phyloP scores from a whole-genome alignment of 2,888 invertebrate genomes.

The Harpagoxenus sublaevis region DNA sequence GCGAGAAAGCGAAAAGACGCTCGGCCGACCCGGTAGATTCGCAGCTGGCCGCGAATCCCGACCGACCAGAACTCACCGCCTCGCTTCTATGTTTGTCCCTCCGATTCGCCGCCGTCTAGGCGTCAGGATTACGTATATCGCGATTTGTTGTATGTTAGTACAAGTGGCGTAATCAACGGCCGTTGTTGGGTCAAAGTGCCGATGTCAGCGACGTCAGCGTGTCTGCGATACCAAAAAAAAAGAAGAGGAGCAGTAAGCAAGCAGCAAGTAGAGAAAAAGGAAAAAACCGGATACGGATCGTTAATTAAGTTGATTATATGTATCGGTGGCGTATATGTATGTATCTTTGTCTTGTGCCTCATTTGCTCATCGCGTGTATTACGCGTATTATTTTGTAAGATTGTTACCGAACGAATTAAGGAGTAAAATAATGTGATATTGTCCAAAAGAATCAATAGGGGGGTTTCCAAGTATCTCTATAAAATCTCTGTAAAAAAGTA shows the following conservation, averaged over 20 bases:
- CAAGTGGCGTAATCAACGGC: constrained; percentile 24
- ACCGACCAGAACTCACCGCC: not conserved
- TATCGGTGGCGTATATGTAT: not conserved
- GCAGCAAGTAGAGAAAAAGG: not conserved
- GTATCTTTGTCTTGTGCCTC: not conserved
- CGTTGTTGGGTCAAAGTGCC: constrained; percentile 20
- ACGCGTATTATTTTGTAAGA: not conserved
- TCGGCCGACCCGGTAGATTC: not conserved
- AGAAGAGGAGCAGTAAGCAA: too few relatives aligned
- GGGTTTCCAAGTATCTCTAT: not conserved
- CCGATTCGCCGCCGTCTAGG: constrained; percentile 1
- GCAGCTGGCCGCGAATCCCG: not conserved
- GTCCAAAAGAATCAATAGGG: not conserved
- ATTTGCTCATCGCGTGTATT: too few relatives aligned
- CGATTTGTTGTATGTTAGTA: constrained; percentile 30
- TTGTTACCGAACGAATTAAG: not conserved
- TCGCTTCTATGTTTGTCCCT: constrained; percentile 53
- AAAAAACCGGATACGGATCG: not conserved
- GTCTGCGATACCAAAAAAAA: not conserved
- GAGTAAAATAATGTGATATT: not conserved
- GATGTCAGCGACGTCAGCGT: not conserved
- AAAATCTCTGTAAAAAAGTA: not conserved
- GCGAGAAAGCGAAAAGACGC: constrained; percentile 13
- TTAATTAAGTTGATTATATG: not conserved
- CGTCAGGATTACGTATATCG: constrained; percentile 3